Evolutionary conservation across 2,888 invertebrate species (phyloP).

Genomic region (Torymus tubicola): DNA sequence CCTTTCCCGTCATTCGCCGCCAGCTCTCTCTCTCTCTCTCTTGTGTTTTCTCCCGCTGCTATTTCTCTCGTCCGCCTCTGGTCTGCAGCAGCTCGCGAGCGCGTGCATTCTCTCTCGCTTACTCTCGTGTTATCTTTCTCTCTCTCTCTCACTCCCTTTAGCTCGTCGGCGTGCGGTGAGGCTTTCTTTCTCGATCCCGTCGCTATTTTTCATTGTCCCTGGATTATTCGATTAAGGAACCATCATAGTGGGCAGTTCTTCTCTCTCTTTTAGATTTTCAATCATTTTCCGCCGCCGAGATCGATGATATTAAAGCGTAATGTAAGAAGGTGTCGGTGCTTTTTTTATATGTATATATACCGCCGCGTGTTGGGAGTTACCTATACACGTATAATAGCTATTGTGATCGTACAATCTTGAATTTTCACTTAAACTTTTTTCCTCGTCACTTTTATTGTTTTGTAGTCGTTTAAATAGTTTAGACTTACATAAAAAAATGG

Average conservation of each 20-base stretch:
- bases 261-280: constrained; percentile 42
- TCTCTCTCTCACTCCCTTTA: constrained; percentile 15
- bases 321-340: constrained; percentile 41
- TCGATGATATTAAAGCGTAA: constrained; percentile 8
- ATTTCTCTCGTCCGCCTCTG: too few relatives aligned
- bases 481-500: too few relatives aligned
- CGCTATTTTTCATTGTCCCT: constrained; percentile 46
- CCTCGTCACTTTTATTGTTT: too few relatives aligned
- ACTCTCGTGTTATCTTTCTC: constrained; percentile 19
- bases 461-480: too few relatives aligned
- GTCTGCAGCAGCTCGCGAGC: not conserved
- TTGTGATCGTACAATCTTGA: not conserved
- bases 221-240: constrained; percentile 53
- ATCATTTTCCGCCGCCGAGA: constrained; percentile 38
- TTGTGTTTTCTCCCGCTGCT: too few relatives aligned
- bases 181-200: constrained; percentile 37
- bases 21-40: not conserved
- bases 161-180: constrained; percentile 18
- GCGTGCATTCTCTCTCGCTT: not conserved
- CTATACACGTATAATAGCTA: not conserved
- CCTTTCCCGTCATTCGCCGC: constrained; percentile 13
- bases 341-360: not conserved
- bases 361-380: too few relatives aligned
- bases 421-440: too few relatives aligned
- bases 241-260: constrained; percentile 2